phyloP scores from a whole-genome alignment of 2,113 vertebrate species.

The Oryctolagus cuniculus region mOryCun1.1 NC_091432.1:45505501-45506000 shows the following conservation, averaged over 20 bases:
- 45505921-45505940: slow-evolving; percentile 73
- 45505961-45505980: slow-evolving; percentile 42
- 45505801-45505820: slow-evolving; percentile 44
- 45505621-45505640: background rate
- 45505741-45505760: background rate
- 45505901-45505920: slow-evolving; percentile 47
- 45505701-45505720: slow-evolving; percentile 3
- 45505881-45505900: slow-evolving; percentile 51
- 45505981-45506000: slow-evolving; percentile 66
- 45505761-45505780: background rate
- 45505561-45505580: background rate
- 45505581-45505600: background rate
- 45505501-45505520: background rate
- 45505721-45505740: slow-evolving; percentile 36
- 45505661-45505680: slow-evolving; percentile 10
- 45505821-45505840: slow-evolving; percentile 50
- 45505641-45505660: slow-evolving; percentile 7
- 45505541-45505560: background rate
- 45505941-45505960: slow-evolving; percentile 24
- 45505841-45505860: slow-evolving; percentile 7
- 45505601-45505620: background rate
- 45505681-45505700: background rate
- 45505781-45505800: slow-evolving; percentile 27
- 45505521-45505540: background rate
- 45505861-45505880: slow-evolving; percentile 43